phyloP scores from a whole-genome alignment of 1,140 invertebrate genomes.

The Latrodectus geometricus region DNA sequence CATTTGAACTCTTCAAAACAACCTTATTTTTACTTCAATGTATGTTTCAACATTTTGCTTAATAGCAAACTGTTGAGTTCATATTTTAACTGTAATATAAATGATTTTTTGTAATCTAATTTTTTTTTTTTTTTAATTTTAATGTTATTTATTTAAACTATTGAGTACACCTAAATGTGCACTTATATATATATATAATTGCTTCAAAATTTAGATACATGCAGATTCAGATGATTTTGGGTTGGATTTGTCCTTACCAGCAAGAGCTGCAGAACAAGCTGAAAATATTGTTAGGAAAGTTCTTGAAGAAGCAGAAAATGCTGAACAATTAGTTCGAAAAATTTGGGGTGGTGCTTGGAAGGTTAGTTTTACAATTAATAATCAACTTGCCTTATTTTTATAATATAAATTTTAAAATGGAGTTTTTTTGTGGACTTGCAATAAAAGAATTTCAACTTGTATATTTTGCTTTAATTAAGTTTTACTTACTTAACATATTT shows the following conservation, averaged over 20 bases:
- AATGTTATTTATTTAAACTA: not conserved
- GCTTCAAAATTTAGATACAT: constrained; percentile 14
- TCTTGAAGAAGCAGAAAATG: constrained; percentile 91
- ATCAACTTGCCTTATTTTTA: not conserved
- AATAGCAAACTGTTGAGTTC: not conserved
- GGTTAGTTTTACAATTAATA: constrained; percentile 69
- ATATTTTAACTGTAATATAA: not conserved
- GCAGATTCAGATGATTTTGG: constrained; percentile 52
- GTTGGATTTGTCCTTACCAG: constrained; percentile 77
- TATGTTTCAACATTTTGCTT: too few relatives aligned
- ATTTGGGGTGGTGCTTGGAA: constrained; percentile 79
- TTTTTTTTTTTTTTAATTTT: not conserved
- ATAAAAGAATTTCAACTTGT: too few relatives aligned
- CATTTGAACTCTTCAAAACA: too few relatives aligned
- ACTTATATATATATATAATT: not conserved
- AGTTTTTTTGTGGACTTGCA: too few relatives aligned
- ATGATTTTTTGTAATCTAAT: not conserved
- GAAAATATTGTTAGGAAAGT: constrained; percentile 94
- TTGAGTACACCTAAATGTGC: not conserved
- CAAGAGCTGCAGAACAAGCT: constrained; percentile 91
- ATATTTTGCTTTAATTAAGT: not conserved
- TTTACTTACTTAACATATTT: not conserved
- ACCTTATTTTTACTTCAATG: too few relatives aligned
- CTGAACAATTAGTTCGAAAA: constrained; percentile 93
- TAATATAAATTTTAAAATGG: not conserved